phyloP scores from a whole-genome alignment of 2,113 vertebrate species.

The Apodemus speciosus region DNA sequence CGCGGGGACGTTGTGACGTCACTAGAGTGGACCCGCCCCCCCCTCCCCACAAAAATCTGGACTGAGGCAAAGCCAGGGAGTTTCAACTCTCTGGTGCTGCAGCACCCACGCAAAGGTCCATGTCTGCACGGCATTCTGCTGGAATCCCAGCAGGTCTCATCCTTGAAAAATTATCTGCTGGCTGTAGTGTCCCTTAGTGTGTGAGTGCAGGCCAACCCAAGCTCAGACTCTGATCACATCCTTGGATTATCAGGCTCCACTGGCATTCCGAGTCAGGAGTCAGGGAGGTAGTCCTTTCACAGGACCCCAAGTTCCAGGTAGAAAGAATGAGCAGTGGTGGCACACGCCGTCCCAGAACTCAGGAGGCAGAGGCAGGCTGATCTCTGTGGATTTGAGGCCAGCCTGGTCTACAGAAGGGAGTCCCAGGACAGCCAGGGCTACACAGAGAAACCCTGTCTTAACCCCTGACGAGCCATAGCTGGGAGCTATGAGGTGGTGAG shows the following conservation, averaged over 20 bases:
- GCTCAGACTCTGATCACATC: background rate
- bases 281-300: background rate
- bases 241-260: background rate
- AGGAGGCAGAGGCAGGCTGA: background rate
- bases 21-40: too few relatives aligned
- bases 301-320: background rate
- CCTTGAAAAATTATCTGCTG: background rate
- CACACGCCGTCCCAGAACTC: background rate
- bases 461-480: too few relatives aligned
- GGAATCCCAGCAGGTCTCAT: background rate
- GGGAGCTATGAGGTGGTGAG: background rate
- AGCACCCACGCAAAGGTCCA: too few relatives aligned
- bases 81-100: background rate
- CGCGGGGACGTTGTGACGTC: background rate
- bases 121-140: background rate
- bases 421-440: background rate
- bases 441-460: background rate
- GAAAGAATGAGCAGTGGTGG: background rate
- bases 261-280: too few relatives aligned
- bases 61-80: background rate
- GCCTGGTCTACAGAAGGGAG: background rate
- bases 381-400: background rate
- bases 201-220: background rate
- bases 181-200: background rate
- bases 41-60: background rate